These are phyloP conservation scores for Grus americana DNA, from an alignment of 2,113 vertebrate species.

Conservation along the genomic window DNA sequence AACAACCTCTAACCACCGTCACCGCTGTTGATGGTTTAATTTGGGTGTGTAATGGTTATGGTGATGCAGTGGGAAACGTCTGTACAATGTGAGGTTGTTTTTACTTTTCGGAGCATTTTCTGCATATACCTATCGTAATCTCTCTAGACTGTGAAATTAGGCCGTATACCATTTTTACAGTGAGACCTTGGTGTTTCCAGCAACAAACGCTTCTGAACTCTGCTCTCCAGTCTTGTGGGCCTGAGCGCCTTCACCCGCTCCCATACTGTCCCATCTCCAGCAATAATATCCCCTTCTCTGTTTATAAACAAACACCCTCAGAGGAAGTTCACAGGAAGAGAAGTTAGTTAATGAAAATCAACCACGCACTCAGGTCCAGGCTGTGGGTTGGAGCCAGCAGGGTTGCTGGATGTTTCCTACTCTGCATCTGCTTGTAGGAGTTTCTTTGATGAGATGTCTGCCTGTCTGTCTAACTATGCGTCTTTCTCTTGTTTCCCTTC, in stretches of 20 bases:
- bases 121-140: constrained; percentile 70
- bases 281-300: constrained; percentile 59
- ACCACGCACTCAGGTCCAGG: background rate
- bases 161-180: constrained; percentile 59
- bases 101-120: constrained; percentile 63
- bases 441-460: constrained; percentile 22
- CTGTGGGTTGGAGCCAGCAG: constrained; percentile 4
- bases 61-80: constrained; percentile 61
- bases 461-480: background rate
- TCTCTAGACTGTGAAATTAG: constrained; percentile 61
- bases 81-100: constrained; percentile 40
- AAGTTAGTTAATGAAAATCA: constrained; percentile 50
- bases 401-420: constrained; percentile 43
- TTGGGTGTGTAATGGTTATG: background rate
- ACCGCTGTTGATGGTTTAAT: background rate
- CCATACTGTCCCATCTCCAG: constrained; percentile 29
- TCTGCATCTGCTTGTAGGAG: constrained; percentile 23
- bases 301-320: constrained; percentile 73
- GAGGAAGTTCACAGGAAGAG: constrained; percentile 53
- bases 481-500: background rate
- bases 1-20: background rate
- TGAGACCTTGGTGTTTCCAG: constrained; percentile 70
- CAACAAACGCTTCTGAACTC: constrained; percentile 66
- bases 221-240: constrained; percentile 25
- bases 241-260: constrained; percentile 30